Percentiles rank a stretch among this genome's conserved stretches.
Conservation (phyloP, 2,888 invertebrate genomes). For the Eupithecia abbreviata region DNA sequence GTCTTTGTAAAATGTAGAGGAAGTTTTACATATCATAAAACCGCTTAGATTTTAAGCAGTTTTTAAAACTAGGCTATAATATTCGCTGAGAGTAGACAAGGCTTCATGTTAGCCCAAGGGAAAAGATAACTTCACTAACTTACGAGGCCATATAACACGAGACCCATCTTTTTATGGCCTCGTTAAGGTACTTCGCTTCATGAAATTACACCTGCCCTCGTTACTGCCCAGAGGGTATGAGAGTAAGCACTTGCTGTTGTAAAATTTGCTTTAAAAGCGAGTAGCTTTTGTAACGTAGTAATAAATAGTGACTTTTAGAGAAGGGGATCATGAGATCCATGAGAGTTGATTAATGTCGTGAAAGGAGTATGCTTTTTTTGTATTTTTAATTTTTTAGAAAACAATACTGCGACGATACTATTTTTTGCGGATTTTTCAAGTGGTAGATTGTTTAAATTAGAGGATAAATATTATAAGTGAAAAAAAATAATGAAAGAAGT, state of each 20-base stretch:
- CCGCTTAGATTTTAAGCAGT: not conserved
- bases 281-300: not conserved
- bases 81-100: not conserved
- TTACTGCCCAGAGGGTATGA: conserved; percentile 15
- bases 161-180: conserved; percentile 19
- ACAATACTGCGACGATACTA: too few relatives aligned
- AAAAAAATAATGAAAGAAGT: too few relatives aligned
- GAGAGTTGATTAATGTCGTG: too few relatives aligned
- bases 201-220: conserved; percentile 11
- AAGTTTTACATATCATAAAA: not conserved
- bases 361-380: too few relatives aligned
- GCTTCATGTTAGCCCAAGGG: not conserved
- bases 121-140: conserved; percentile 10
- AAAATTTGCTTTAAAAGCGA: not conserved
- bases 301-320: not conserved
- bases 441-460: too few relatives aligned
- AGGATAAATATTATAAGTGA: too few relatives aligned
- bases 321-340: too few relatives aligned
- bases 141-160: conserved; percentile 14
- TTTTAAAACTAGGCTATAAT: not conserved
- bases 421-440: too few relatives aligned
- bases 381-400: too few relatives aligned
- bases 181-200: conserved; percentile 15
- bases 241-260: conserved; percentile 2
- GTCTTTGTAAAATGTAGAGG: not conserved